Base-by-base conservation (phyloP, 2,888 invertebrate species). In the Drosophila melanosoma region DNA sequence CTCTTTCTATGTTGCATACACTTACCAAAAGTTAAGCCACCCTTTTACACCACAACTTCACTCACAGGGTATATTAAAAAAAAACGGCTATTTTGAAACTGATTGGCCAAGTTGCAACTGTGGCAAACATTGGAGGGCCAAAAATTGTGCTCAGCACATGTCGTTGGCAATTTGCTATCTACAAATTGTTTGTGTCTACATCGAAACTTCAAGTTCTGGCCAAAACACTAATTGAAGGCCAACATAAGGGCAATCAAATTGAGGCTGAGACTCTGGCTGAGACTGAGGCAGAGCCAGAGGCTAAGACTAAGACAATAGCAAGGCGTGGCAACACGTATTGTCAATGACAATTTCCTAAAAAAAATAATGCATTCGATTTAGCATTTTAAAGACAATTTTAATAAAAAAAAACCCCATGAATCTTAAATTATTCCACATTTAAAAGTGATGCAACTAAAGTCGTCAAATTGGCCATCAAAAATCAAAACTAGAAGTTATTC, bases 201-300 rank as follows among this genome's bases (percentile, higher is more conserved):
- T 76, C 23, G 23, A 45, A 45, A 69, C 72, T 77, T 77, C 61
- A 67, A 74, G 75, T 61, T 60, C 54, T 40, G 54, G 63, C 65
- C 65, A 57, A 76, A 76, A 79, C 71, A 81, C 86, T 87, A 87
- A 87, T 87, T 87, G 87, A 86, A 87, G 88, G 81, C 73, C 78
- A 62, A 58, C 49, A 45, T 59, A 57, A 51, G 49, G 49, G 52
- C 70, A 78, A 73, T 67, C 66, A 67, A 70, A 67, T 45, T 29
- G 48, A 51, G 45, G 68, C 51, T 35, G 54, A 36, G 20, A 15
- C 45, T 29, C 20, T n/a, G 33, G 0, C 38, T n/a, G 20, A 48
- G 1, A 15, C 26, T 26, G 26, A 20, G n/a, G 45, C 45, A 4
- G 42, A 20, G 1, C 26, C 15, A 15, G 48, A 23, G 33, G 2